Base-by-base conservation (phyloP, 2,113 vertebrate genomes). In the Syngnathoides biaculeatus region DNA sequence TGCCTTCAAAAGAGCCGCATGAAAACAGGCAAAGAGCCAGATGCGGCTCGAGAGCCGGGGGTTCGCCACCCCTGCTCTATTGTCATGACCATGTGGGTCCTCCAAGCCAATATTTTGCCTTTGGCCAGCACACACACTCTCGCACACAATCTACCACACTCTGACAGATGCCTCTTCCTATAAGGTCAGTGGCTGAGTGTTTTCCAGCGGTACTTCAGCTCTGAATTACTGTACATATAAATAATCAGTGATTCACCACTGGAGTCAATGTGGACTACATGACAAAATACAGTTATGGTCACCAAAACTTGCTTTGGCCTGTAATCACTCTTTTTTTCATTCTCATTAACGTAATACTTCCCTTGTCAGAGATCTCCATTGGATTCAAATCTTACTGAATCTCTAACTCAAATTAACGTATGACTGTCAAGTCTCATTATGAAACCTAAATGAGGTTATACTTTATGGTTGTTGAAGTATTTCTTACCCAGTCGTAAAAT, bases 231-330 rank as follows among this genome's bases (percentile, higher is more conserved):
- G 39, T 52, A 59, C 43, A 62, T 62, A 22, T 62, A 5, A 6
- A 42, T 5, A 24, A 61, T 42, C 20, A 26, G 13, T 10, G 39
- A 8, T 8, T 43, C 38, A 3, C 17, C 8, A 43, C 7, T 15
- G 65, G n/a, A 71, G 62, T 83, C 83, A 77, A 81, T 77, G 65
- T 77, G 84, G 68, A 82, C 64, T 71, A 22, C 55, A 62, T 71
- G 52, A 73, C 39, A 69, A 61, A 79, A 59, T 35, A 35, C 30
- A 35, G 30, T 3, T 53, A 22, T 70, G 39, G 56, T 73, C 57
- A 30, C 27, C 43, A 72, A 45, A 58, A 71, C 64, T 65, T 48
- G 64, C 72, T 82, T 76, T 80, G 63, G 74, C 73, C 58, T 22
- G 42, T 3, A n/a, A 9, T 1, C n/a, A 11, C 9, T 22, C 10